Conservation (phyloP, 1,140 invertebrate genomes). For the Aphelenchoides besseyi region DNA sequence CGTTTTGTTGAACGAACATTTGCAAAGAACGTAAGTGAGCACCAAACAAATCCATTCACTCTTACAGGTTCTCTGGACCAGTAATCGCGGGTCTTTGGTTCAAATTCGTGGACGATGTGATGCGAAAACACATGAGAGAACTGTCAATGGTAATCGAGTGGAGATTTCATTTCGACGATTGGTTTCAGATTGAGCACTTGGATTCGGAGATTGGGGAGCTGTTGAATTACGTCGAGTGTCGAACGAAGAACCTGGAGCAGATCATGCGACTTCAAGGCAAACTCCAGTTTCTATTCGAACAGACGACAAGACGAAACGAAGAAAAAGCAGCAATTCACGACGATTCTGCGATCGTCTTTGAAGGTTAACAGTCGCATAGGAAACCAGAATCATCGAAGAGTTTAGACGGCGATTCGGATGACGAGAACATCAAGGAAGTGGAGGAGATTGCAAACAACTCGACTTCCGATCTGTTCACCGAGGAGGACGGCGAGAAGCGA, state of each 20-base stretch:
- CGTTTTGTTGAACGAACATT: no score
- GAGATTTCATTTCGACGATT: no score
- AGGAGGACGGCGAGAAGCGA: background rate
- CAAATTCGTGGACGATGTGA: background rate
- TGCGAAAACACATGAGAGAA: background rate
- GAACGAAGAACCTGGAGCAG: background rate
- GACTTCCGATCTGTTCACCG: background rate
- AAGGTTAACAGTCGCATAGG: no score
- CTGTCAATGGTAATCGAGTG: background rate
- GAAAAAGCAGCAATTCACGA: background rate
- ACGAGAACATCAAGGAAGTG: background rate
- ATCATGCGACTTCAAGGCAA: background rate
- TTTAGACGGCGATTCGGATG: conserved; percentile 1
- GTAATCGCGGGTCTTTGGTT: no score
- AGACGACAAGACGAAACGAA: background rate
- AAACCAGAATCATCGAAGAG: no score
- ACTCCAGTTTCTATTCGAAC: background rate
- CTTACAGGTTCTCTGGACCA: no score
- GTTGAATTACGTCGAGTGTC: background rate
- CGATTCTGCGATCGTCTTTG: background rate
- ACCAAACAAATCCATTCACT: no score
- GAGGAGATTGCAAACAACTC: background rate
- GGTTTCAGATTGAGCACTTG: background rate
- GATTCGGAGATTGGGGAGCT: background rate
- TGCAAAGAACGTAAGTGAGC: no score